phyloP scores from a whole-genome alignment of 2,797 vertebrate species.

The Chloroceryle inda region DNA sequence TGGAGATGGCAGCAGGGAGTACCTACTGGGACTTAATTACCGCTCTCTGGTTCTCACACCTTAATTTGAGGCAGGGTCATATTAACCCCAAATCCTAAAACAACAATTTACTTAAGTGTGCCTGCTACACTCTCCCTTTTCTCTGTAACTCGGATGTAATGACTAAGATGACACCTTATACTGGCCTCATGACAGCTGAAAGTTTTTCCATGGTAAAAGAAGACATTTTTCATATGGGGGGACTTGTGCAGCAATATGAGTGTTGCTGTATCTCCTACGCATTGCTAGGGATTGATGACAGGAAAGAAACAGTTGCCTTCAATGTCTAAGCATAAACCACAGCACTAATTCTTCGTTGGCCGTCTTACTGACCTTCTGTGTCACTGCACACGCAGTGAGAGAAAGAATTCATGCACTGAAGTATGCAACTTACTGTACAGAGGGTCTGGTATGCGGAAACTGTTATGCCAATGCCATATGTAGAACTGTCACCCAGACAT shows the following conservation, averaged over 20 bases:
- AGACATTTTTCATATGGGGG: background rate
- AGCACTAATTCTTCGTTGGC: background rate
- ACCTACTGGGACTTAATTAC: background rate
- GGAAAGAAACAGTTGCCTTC: background rate
- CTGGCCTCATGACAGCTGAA: background rate
- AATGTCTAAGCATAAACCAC: background rate
- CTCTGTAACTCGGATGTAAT: background rate
- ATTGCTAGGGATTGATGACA: background rate
- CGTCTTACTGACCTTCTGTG: background rate
- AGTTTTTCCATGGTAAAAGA: background rate
- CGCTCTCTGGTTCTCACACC: background rate
- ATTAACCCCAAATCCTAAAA: background rate
- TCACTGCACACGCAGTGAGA: background rate
- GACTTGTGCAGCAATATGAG: background rate
- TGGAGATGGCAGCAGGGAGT: background rate
- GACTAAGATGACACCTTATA: background rate
- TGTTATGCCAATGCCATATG: background rate
- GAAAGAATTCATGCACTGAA: background rate
- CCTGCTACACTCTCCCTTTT: background rate
- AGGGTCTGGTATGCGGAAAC: background rate
- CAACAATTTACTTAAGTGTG: background rate
- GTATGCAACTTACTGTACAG: background rate
- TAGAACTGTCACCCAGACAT: slow-evolving; percentile 6
- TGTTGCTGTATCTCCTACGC: background rate
- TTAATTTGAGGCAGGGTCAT: background rate